Evolutionary conservation across 2,888 invertebrate species (phyloP).

Genomic region (Trichogramma dendrolimi): DNA sequence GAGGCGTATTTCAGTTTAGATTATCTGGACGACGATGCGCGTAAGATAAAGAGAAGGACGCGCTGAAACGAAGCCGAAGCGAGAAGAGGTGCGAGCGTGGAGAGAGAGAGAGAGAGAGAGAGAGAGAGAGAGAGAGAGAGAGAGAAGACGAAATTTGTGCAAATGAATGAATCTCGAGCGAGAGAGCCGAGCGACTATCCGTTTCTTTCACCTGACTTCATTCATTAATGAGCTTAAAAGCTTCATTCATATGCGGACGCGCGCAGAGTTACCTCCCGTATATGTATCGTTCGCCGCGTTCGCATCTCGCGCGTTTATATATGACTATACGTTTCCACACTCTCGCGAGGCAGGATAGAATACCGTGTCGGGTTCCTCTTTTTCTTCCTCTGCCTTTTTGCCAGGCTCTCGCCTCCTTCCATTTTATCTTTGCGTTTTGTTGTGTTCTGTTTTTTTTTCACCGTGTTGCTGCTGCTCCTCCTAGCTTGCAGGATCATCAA

Average conservation of each 20-base stretch:
- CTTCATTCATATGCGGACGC: conserved; percentile 25
- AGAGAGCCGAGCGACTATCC: conserved; percentile 16
- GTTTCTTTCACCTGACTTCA: conserved; percentile 24
- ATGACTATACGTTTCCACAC: too few relatives aligned
- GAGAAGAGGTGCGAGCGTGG: conserved; percentile 24
- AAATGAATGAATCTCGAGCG: conserved; percentile 1
- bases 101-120: background rate
- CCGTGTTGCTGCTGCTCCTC: background rate
- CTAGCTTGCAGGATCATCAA: too few relatives aligned
- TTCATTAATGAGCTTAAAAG: conserved; percentile 29
- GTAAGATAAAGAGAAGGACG: conserved; percentile 30
- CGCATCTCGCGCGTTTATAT: too few relatives aligned
- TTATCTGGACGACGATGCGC: conserved; percentile 35
- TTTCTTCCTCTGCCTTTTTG: too few relatives aligned
- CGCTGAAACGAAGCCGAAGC: conserved; percentile 30
- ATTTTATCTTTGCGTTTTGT: background rate
- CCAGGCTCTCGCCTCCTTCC: too few relatives aligned
- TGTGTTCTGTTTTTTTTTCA: background rate
- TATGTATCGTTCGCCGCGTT: background rate
- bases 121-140: conserved; percentile 4
- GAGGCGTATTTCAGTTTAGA: too few relatives aligned
- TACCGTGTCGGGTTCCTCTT: too few relatives aligned
- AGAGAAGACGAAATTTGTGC: background rate
- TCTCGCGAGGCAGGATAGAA: too few relatives aligned
- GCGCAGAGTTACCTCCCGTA: background rate